These are phyloP conservation scores for Oncorhynchus nerka DNA, from an alignment of 2,113 vertebrate genomes.

Conservation along the genomic window DNA sequence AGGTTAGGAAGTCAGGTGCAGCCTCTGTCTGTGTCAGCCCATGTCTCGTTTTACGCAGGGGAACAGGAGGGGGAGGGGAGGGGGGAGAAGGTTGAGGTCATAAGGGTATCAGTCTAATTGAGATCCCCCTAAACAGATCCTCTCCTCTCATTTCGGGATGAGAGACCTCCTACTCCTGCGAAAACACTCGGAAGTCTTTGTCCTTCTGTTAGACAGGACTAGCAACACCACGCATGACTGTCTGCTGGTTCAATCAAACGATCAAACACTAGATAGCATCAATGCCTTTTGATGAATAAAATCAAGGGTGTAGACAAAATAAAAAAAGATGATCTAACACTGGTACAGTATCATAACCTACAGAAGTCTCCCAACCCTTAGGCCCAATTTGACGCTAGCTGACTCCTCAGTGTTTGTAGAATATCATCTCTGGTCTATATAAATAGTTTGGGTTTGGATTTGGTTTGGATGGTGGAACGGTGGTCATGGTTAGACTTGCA, in stretches of 20 bases:
- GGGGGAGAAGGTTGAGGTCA: not conserved
- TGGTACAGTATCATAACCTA: not conserved
- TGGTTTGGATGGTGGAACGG: slow-evolving; percentile 24
- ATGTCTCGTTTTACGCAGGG: slow-evolving; percentile 71
- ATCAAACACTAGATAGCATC: no score
- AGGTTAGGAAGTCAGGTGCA: slow-evolving; percentile 70
- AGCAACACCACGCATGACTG: not conserved
- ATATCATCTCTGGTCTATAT: slow-evolving; percentile 47
- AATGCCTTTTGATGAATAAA: no score
- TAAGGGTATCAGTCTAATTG: slow-evolving; percentile 58
- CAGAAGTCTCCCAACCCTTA: not conserved
- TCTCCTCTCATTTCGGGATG: not conserved
- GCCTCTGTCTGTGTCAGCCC: slow-evolving; percentile 77
- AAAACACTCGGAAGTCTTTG: not conserved
- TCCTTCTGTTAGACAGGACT: slow-evolving; percentile 34
- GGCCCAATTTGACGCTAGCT: not conserved
- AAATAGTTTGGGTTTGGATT: slow-evolving; percentile 53
- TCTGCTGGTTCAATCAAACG: not conserved
- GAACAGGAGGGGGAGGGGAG: slow-evolving; percentile 44
- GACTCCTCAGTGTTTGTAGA: slow-evolving; percentile 39
- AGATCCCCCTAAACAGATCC: slow-evolving; percentile 51
- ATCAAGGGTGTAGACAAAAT: not conserved
- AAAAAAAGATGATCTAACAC: not conserved
- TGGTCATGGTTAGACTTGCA: slow-evolving; percentile 34
- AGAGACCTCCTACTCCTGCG: not conserved